phyloP scores from a whole-genome alignment of 2,888 invertebrate species.

The Teinopalpus imperialis region DNA sequence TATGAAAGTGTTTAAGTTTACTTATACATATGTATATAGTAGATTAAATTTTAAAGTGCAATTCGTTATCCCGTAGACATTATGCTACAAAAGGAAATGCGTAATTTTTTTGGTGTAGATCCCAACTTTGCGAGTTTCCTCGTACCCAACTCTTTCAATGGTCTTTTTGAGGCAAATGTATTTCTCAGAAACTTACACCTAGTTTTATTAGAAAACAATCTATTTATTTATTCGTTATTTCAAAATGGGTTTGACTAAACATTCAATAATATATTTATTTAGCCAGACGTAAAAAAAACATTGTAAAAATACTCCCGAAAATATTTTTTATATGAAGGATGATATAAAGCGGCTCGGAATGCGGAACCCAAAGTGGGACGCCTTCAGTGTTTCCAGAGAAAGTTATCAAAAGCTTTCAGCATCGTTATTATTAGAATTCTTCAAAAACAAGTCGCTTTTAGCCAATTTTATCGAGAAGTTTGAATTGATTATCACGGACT shows the following conservation, averaged over 20 bases:
- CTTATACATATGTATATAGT: too few species aligned
- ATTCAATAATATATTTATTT: too few species aligned
- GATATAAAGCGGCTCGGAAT: constrained; percentile 36
- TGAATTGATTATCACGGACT: constrained; percentile 42
- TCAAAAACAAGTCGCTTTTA: constrained; percentile 48
- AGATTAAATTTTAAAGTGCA: too few species aligned
- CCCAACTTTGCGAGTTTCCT: constrained; percentile 15
- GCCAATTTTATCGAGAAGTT: constrained; percentile 50
- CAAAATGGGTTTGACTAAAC: too few species aligned
- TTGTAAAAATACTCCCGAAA: too few species aligned
- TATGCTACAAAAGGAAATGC: constrained; percentile 10
- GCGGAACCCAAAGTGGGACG: constrained; percentile 32
- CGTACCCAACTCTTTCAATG: constrained; percentile 10
- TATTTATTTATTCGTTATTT: not conserved
- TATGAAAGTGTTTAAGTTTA: too few species aligned
- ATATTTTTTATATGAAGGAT: not conserved
- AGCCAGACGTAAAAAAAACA: too few species aligned
- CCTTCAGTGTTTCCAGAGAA: constrained; percentile 33
- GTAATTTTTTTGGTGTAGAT: constrained; percentile 20
- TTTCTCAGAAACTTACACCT: constrained; percentile 12
- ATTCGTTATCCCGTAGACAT: too few species aligned
- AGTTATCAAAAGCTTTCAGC: constrained; percentile 40
- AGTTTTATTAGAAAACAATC: not conserved
- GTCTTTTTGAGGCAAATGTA: constrained; percentile 3
- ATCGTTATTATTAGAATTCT: constrained; percentile 45